Conservation (phyloP, 37 sponge, comb jelly and placozoan species). For the Aphrocallistes beatrix region DNA sequence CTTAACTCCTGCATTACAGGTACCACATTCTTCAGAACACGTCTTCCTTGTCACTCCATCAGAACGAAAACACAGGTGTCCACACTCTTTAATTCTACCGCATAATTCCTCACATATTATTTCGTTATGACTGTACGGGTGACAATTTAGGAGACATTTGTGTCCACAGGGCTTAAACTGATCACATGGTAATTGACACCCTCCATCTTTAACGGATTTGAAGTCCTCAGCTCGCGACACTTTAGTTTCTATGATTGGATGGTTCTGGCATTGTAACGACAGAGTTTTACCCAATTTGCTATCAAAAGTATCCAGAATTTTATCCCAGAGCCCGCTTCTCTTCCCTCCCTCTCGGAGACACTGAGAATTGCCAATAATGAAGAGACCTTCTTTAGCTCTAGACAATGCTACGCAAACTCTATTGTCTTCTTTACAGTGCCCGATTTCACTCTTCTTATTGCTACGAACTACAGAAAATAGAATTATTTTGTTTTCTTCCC, state of each 20-base stretch:
- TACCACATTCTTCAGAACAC: slow-evolving; percentile 22
- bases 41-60: neutral
- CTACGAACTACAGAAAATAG: slow-evolving; percentile 50
- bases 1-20: slow-evolving; percentile 15
- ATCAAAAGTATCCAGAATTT: neutral
- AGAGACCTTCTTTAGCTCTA: slow-evolving; percentile 52
- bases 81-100: slow-evolving; percentile 23
- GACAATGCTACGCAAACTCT: slow-evolving; percentile 63
- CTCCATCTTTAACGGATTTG: slow-evolving; percentile 26
- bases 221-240: slow-evolving; percentile 22
- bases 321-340: slow-evolving; percentile 24
- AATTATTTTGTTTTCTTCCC: slow-evolving; percentile 63
- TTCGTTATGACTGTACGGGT: neutral
- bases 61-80: slow-evolving; percentile 13
- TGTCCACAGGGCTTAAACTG: slow-evolving; percentile 27
- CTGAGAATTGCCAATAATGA: slow-evolving; percentile 42
- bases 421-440: slow-evolving; percentile 29
- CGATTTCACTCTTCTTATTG: slow-evolving; percentile 27
- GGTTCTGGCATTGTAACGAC: slow-evolving; percentile 23
- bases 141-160: slow-evolving; percentile 25
- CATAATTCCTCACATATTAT: slow-evolving; percentile 16
- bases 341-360: slow-evolving; percentile 23
- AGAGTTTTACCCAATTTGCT: slow-evolving; percentile 18
- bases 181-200: slow-evolving; percentile 21
- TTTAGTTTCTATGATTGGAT: neutral